phyloP scores from a whole-genome alignment of 2,113 vertebrate species.

The Triplophysa dalaica region DNA sequence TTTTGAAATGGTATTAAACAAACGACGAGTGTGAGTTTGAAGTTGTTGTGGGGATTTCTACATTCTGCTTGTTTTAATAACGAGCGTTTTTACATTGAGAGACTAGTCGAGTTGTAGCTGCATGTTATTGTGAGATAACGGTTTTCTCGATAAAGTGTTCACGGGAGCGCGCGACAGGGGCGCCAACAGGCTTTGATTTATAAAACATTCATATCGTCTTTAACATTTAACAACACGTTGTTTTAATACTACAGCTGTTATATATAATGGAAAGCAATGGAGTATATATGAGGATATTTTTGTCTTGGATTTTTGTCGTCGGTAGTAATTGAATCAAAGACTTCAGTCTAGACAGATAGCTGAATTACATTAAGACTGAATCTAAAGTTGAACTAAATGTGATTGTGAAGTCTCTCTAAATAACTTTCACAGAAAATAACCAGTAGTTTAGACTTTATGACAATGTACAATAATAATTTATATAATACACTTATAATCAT shows the following conservation, averaged over 20 bases:
- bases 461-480: too few species aligned
- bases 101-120: slow-evolving; percentile 37
- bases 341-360: background rate
- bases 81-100: slow-evolving; percentile 23
- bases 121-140: slow-evolving; percentile 66
- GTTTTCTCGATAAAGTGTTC: slow-evolving; percentile 44
- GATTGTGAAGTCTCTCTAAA: background rate
- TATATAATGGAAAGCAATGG: background rate
- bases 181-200: slow-evolving; percentile 19
- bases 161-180: slow-evolving; percentile 54
- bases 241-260: background rate
- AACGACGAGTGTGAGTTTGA: background rate
- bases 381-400: slow-evolving; percentile 25
- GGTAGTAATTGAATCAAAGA: background rate
- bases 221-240: slow-evolving; percentile 28
- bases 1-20: slow-evolving; percentile 29
- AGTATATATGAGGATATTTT: background rate
- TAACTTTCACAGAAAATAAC: background rate
- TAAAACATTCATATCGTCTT: too few species aligned
- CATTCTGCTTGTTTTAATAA: background rate
- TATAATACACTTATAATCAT: too few species aligned
- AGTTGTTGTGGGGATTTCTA: background rate
- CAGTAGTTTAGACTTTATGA: background rate
- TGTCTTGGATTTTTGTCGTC: background rate
- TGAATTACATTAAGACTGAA: slow-evolving; percentile 14